Evolutionary conservation across 2,797 vertebrate species (phyloP), one percentile per base, ranked within the genome.

Genomic region (Poeciliopsis presidionis): DNA sequence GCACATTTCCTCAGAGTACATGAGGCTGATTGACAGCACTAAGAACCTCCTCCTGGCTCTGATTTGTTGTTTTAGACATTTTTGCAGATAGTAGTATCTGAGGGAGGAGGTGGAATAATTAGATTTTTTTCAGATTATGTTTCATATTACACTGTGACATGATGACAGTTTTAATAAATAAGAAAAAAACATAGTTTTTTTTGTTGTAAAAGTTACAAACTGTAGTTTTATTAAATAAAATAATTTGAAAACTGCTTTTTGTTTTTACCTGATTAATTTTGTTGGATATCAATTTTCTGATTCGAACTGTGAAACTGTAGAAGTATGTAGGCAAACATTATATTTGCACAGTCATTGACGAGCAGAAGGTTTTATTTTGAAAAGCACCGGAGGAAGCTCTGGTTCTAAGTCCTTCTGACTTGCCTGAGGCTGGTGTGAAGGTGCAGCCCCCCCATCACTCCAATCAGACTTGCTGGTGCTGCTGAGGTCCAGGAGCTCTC

Each of bases 371-470:
- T 88, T 93, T 93, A 92, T 87, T 94, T 77, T 93, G 92, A 93
- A 93, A 90, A 61, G 69, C 4, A 3, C 1, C 18, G 16, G 72
- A 80, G 91, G 92, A 92, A 87, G 74, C 73, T 18, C 55, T 4
- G 63, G 11, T n/a, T 61, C 11, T 74, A 1, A 25, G 36, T 51
- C 39, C 11, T 16, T 45, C 33, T 0, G 1, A 53, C 80, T 89
- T 89, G 25, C 77, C 43, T 53, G 46, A 78, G 74, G 70, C 59
- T 81, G 75, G 65, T 82, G 88, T 90, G 91, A 92, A 91, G 89
- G 87, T 91, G 90, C 90, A 90, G 81, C 83, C 87, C 87, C 89
- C 90, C 88, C 84, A 88, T 92, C 87, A 89, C 73, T 91, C 75
- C 72, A 84, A 86, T 88, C 92, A 93, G 90, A 90, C 80, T 87